phyloP scores from a whole-genome alignment of 35 echinoderm and acorn worm genomes.

The Strongylocentrotus purpuratus region DNA sequence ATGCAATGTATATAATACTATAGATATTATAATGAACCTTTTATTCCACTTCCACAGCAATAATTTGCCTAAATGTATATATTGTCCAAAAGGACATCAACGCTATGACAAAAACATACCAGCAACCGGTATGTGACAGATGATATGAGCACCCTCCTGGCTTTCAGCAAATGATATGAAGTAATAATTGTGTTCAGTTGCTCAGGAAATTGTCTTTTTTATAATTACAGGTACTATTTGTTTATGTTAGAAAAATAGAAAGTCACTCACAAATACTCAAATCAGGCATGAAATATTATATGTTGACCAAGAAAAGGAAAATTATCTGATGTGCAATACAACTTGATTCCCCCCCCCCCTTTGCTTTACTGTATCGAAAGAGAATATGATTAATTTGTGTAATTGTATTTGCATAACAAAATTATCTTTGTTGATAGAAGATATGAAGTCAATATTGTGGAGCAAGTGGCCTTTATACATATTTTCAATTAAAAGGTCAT shows the following conservation, averaged over 20 bases:
- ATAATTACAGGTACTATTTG: neutral
- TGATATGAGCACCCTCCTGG: neutral
- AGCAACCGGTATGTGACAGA: too few relatives aligned
- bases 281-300: neutral
- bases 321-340: neutral
- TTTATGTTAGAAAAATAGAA: neutral
- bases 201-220: neutral
- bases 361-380: too few relatives aligned
- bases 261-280: neutral
- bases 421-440: too few relatives aligned
- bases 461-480: neutral
- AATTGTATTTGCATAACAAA: too few relatives aligned
- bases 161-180: neutral
- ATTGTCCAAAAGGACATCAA: neutral
- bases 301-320: neutral
- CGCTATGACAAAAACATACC: neutral
- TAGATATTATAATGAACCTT: neutral
- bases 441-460: neutral
- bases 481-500: neutral
- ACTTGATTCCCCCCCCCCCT: neutral
- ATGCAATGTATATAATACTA: neutral
- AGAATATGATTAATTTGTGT: too few relatives aligned
- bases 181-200: neutral
- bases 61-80: neutral
- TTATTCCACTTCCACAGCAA: neutral